phyloP scores from a whole-genome alignment of 1,140 invertebrate species.

The Drosophila nigromelanica region DNA sequence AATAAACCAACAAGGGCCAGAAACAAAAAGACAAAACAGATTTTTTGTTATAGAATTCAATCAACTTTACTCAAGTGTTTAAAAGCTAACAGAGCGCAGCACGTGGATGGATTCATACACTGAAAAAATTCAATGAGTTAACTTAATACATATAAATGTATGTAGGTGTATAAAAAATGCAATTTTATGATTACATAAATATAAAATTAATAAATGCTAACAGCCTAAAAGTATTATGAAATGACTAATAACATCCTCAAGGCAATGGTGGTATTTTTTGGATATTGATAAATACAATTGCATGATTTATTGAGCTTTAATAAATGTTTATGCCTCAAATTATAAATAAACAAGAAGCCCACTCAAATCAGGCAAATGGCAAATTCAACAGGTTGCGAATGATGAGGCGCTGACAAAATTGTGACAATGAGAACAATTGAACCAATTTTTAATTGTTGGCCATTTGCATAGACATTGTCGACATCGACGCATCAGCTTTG shows the following conservation, averaged over 20 bases:
- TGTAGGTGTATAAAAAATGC: too few species aligned
- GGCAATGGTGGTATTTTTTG: too few species aligned
- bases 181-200: too few species aligned
- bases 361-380: constrained; percentile 17
- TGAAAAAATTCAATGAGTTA: not conserved
- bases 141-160: too few species aligned
- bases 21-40: constrained; percentile 22
- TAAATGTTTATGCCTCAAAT: not conserved
- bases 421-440: constrained; percentile 65
- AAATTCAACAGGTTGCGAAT: constrained; percentile 50
- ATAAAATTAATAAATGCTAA: too few species aligned
- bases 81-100: not conserved
- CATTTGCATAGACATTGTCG: constrained; percentile 63
- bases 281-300: too few species aligned
- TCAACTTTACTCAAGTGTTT: constrained; percentile 28
- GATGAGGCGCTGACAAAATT: constrained; percentile 47
- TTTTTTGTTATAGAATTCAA: constrained; percentile 5
- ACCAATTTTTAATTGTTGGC: constrained; percentile 76
- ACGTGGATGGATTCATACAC: constrained; percentile 3
- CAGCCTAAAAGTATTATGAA: too few species aligned
- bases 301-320: too few species aligned
- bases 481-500: not conserved
- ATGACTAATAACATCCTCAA: too few species aligned
- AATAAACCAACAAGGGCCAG: not conserved
- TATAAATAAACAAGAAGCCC: constrained; percentile 7